A percentile compares a stretch with the other conserved stretches of the same genome.
These are phyloP conservation scores for Chiloscyllium punctatum DNA, from an alignment of 2,797 vertebrate species.

Conservation along the genomic window DNA sequence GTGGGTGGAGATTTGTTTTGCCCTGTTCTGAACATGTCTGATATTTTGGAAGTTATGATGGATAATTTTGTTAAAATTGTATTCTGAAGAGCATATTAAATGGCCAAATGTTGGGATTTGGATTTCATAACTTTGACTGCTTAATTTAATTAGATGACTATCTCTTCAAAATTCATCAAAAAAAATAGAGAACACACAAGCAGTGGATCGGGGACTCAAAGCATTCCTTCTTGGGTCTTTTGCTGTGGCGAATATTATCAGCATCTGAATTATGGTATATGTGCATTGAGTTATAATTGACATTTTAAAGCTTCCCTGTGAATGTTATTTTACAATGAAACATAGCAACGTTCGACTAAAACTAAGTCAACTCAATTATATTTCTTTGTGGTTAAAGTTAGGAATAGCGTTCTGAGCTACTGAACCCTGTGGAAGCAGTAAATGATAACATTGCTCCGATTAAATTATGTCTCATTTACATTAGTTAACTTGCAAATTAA, in stretches of 20 bases:
- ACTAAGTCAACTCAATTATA: background rate
- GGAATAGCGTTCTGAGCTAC: background rate
- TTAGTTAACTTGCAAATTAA: background rate
- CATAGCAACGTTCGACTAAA: background rate
- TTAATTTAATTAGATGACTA: background rate
- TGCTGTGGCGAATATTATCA: background rate
- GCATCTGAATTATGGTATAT: background rate
- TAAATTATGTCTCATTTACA: background rate
- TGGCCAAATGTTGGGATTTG: background rate
- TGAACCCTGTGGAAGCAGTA: background rate
- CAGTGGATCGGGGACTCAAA: background rate
- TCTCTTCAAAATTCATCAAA: background rate
- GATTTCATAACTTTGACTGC: background rate
- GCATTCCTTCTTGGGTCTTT: background rate
- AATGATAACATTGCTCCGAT: background rate
- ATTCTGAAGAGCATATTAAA: background rate
- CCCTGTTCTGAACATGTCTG: background rate
- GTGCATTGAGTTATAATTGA: background rate
- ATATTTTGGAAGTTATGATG: background rate
- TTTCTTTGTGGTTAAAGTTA: background rate
- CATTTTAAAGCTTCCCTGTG: background rate
- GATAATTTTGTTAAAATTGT: constrained; percentile 19
- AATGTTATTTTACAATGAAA: background rate
- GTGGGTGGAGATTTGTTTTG: background rate
- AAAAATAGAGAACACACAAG: background rate